Evolutionary conservation across 1,140 invertebrate species (phyloP).

Genomic region (Drosophila miranda): DNA sequence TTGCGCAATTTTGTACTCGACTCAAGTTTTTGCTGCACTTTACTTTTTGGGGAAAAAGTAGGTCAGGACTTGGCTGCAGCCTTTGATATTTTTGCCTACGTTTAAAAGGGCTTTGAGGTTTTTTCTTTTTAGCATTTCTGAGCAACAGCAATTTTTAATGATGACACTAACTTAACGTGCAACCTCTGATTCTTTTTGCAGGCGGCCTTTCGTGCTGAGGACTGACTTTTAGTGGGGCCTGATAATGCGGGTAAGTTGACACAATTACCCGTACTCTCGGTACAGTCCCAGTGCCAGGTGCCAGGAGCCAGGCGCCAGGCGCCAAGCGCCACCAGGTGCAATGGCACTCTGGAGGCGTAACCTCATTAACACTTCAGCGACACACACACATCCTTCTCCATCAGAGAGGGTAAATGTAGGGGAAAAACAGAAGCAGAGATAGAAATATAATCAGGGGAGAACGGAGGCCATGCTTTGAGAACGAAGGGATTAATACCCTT

Average conservation of each 20-base stretch:
- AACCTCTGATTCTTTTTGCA: conserved; percentile 8
- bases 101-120: background rate
- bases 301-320: background rate
- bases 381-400: conserved; percentile 19
- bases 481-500: too few relatives aligned
- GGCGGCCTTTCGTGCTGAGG: conserved; percentile 20
- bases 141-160: conserved; percentile 23
- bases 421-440: background rate
- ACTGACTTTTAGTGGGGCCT: conserved; percentile 11
- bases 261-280: conserved; percentile 52
- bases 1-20: conserved; percentile 40
- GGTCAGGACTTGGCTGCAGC: conserved; percentile 28
- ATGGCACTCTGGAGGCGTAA: conserved; percentile 46
- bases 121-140: conserved; percentile 4
- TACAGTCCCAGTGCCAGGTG: background rate
- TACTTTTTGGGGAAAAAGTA: conserved; percentile 20
- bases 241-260: conserved; percentile 57
- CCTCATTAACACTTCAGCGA: conserved; percentile 59
- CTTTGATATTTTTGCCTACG: conserved; percentile 19
- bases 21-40: conserved; percentile 25
- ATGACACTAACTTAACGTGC: conserved; percentile 35
- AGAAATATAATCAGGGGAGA: too few relatives aligned
- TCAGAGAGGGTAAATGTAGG: background rate
- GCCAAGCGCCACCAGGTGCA: conserved; percentile 3
- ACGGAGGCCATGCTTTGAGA: too few relatives aligned